phyloP scores from a whole-genome alignment of 2,888 invertebrate genomes.

The Lepidochitona cinerea region DNA sequence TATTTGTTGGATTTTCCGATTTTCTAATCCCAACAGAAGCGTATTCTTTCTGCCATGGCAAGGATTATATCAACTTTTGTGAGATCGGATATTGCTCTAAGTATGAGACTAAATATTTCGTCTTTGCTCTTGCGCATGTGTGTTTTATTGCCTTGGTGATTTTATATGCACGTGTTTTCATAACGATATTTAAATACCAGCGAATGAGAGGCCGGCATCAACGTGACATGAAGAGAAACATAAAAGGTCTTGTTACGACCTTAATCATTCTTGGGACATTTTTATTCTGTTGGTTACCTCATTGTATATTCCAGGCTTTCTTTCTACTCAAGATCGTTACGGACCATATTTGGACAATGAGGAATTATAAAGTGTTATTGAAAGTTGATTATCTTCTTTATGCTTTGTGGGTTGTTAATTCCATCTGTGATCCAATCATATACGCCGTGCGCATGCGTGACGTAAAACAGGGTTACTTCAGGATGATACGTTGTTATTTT shows the following conservation, averaged over 20 bases:
- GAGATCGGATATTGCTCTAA: constrained; percentile 46
- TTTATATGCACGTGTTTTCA: constrained; percentile 48
- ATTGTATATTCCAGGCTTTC: constrained; percentile 42
- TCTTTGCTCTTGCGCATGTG: constrained; percentile 46
- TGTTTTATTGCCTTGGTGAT: constrained; percentile 48
- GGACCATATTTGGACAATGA: background rate
- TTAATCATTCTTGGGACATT: constrained; percentile 57
- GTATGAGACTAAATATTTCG: constrained; percentile 55
- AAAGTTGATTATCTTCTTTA: constrained; percentile 47
- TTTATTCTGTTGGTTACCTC: constrained; percentile 56
- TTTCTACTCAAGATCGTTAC: background rate
- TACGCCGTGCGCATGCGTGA: constrained; percentile 52
- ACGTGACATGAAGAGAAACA: constrained; percentile 39
- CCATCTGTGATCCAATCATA: constrained; percentile 51
- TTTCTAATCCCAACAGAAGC: constrained; percentile 19
- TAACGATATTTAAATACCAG: constrained; percentile 21
- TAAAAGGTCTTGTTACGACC: constrained; percentile 54
- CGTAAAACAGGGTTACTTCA: constrained; percentile 44
- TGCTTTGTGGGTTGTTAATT: constrained; percentile 45
- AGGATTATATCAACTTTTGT: constrained; percentile 49
- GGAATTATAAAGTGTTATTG: constrained; percentile 1
- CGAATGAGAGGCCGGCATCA: constrained; percentile 3
- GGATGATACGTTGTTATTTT: constrained; percentile 18
- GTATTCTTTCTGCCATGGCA: constrained; percentile 19
- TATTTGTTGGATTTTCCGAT: constrained; percentile 45